phyloP scores from a whole-genome alignment of 2,797 vertebrate genomes.

The Crocidura indochinensis region DNA sequence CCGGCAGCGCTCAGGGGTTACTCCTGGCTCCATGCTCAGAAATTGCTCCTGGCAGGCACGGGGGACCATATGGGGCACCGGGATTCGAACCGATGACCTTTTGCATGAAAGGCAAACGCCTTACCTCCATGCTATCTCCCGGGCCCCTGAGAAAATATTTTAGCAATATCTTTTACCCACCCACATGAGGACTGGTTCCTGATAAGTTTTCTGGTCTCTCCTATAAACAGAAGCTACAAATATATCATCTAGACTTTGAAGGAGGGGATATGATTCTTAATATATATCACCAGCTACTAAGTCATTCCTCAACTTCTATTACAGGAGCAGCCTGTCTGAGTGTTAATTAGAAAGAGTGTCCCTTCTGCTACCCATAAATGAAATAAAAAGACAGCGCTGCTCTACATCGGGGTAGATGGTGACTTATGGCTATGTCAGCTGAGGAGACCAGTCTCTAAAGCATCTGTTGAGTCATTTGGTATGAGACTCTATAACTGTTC shows the following conservation, averaged over 20 bases:
- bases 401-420: constrained; percentile 34
- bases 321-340: constrained; percentile 40
- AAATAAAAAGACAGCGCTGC: background rate
- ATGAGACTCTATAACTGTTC: constrained; percentile 53
- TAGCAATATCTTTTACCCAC: background rate
- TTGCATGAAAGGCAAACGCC: too few relatives aligned
- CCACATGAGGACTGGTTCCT: constrained; percentile 43
- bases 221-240: constrained; percentile 75
- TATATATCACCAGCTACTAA: constrained; percentile 45
- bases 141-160: background rate
- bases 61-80: too few relatives aligned
- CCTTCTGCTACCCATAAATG: background rate
- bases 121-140: too few relatives aligned
- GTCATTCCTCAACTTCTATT: constrained; percentile 42
- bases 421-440: constrained; percentile 54
- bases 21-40: too few relatives aligned
- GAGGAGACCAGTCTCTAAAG: constrained; percentile 27
- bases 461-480: background rate
- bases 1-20: too few relatives aligned
- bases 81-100: too few relatives aligned
- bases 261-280: constrained; percentile 49
- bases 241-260: constrained; percentile 72
- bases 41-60: too few relatives aligned
- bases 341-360: constrained; percentile 16
- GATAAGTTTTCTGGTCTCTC: constrained; percentile 24